phyloP scores from a whole-genome alignment of 2,113 vertebrate species.

The Melanotaenia duboulayi region DNA sequence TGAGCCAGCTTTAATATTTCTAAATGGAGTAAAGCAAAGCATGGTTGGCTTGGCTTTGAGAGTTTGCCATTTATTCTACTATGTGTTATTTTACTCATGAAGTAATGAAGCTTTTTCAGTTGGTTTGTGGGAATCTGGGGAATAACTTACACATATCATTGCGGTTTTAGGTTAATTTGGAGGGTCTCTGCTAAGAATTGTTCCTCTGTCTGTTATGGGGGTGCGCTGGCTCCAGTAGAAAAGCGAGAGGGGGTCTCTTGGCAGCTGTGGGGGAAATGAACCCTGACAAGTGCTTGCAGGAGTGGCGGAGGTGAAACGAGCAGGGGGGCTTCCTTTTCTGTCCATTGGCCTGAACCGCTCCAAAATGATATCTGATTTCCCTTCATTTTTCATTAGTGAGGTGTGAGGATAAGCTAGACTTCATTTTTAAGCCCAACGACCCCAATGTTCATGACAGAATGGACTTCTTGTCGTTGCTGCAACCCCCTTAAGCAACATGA shows the following conservation, averaged over 20 bases:
- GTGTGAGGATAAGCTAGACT: conserved; percentile 56
- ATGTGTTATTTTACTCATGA: conserved; percentile 33
- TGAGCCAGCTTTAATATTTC: conserved; percentile 23
- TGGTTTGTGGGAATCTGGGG: conserved; percentile 42
- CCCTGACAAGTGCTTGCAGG: conserved; percentile 66
- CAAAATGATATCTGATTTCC: conserved; percentile 81
- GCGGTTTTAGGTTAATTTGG: conserved; percentile 38
- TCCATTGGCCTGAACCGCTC: conserved; percentile 48
- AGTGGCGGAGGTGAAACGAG: conserved; percentile 71
- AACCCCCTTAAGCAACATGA: conserved; percentile 56
- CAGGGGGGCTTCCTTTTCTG: conserved; percentile 72
- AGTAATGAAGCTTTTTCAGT: conserved; percentile 31
- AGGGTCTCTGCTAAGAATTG: conserved; percentile 60
- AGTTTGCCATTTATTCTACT: conserved; percentile 17
- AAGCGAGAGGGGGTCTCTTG: conserved; percentile 68
- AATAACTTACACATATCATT: conserved; percentile 58
- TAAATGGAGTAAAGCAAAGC: conserved; percentile 18
- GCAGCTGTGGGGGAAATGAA: conserved; percentile 78
- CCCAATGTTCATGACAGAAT: conserved; percentile 42
- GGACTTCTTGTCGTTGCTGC: conserved; percentile 50
- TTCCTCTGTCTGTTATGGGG: conserved; percentile 69
- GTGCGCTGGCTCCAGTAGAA: conserved; percentile 67
- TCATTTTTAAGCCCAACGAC: conserved; percentile 37
- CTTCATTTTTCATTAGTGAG: conserved; percentile 77
- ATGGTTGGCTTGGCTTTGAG: conserved; percentile 25